Evolutionary conservation across 1,140 invertebrate species (phyloP), one percentile per base, ranked within the genome.

Genomic region (Nasonia longicornis): DNA sequence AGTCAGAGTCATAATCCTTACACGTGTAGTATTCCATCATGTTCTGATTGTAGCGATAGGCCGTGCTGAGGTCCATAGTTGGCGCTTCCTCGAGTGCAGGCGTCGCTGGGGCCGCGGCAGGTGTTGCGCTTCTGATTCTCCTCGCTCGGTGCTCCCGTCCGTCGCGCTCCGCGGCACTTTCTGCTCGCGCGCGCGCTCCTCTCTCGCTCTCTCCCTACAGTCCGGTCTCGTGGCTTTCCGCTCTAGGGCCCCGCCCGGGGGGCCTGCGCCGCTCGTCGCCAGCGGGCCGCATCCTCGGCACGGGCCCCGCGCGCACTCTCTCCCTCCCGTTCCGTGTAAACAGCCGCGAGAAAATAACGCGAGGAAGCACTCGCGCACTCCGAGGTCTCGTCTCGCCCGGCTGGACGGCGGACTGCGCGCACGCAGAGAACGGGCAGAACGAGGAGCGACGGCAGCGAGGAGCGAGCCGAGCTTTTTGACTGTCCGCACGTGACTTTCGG

Each of bases 1-100:
- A 52, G 12, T 52, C 48, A n/a, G 52, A n/a, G 52, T n/a, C 16
- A n/a, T 20, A 7, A 42, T 79, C 93, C 96, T 97, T 95, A 98
- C 97, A 98, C 89, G 97, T 98, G 89, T 98, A 98, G 92, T 98
- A 98, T 92, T 98, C 97, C 97, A 98, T 98, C 97, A 98, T 98
- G 91, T 97, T 98, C 88, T 98, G 97, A 91, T 98, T 98, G 92
- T 98, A 98, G 87, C 97, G 94, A 89, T 98, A 98, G 83, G 97
- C 96, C 83, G 96, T 97, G 85, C 96, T 96, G 84, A 98, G 93
- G 92, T 98, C 97, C 94, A 98, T 96, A 82, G 84, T 88, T 87
- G 89, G n/a, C 2, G 66, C 22, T 31, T 69, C 11, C 26, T 69
- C 31, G 4, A 31, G 38, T 2, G 26, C 26, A 26, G 10, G 58